Percentiles rank a stretch among this genome's conserved stretches.
phyloP scores from a whole-genome alignment of 2,797 vertebrate genomes.

The Benthosema pterotum region DNA sequence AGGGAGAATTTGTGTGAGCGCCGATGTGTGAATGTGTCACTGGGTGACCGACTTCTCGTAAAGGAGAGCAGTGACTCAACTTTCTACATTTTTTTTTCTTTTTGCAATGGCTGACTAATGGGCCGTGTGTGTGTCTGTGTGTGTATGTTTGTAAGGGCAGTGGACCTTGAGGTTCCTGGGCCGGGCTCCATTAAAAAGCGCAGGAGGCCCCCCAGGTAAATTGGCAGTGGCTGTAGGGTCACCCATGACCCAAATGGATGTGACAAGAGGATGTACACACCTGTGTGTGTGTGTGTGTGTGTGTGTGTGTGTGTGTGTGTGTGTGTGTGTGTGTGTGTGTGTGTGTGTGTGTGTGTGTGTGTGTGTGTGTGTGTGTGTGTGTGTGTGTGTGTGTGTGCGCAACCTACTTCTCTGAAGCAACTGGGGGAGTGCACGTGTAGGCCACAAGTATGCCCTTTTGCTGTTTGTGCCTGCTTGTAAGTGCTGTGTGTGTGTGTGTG shows the following conservation, averaged over 20 bases:
- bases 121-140: neutral
- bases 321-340: conserved; percentile 10
- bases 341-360: neutral
- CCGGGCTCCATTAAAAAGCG: conserved; percentile 39
- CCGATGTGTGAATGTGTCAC: neutral
- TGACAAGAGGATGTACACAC: conserved; percentile 34
- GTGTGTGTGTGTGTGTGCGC: no score
- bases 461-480: no score
- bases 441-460: no score
- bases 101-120: conserved; percentile 6
- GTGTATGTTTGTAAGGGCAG: neutral
- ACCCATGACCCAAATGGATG: conserved; percentile 57
- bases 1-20: neutral
- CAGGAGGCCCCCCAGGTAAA: conserved; percentile 41
- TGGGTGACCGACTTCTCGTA: no score
- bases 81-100: neutral
- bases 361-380: conserved; percentile 6
- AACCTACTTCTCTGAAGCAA: no score
- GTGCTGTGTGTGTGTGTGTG: no score
- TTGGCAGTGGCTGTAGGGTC: conserved; percentile 46
- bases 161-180: neutral
- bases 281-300: no score
- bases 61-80: neutral
- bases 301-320: conserved; percentile 3
- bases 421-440: no score